Evolutionary conservation across 2,113 vertebrate species (phyloP).

Genomic region (Xiphophorus couchianus): DNA sequence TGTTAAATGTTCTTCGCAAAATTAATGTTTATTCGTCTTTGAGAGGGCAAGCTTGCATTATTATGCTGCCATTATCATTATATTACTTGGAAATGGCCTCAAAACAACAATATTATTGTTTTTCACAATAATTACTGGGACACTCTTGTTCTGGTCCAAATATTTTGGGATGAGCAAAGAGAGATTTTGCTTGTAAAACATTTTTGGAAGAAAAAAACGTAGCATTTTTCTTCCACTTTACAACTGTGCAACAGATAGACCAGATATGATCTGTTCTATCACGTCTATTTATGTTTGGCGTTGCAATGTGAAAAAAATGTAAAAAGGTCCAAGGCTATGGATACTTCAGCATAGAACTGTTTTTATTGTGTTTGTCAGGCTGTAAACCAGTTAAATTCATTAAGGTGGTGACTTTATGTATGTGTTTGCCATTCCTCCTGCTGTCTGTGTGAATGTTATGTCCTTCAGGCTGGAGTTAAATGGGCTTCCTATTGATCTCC

Average conservation of each 20-base stretch:
- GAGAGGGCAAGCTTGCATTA: too few relatives aligned
- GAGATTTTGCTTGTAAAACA: not conserved
- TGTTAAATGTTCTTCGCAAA: too few relatives aligned
- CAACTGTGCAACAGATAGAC: not conserved
- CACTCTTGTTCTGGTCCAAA: too few relatives aligned
- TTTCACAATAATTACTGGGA: too few relatives aligned
- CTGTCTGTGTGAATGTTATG: constrained; percentile 12
- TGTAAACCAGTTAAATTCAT: not conserved
- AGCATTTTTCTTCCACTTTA: not conserved
- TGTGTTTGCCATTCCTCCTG: not conserved
- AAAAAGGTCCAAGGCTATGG: not conserved
- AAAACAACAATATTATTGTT: too few relatives aligned
- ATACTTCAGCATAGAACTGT: not conserved
- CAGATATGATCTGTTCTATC: too few relatives aligned
- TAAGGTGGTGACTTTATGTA: not conserved
- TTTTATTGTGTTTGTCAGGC: not conserved
- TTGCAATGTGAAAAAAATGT: not conserved
- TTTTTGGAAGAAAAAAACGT: not conserved
- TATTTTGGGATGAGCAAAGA: too few relatives aligned
- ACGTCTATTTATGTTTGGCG: not conserved
- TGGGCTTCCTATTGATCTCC: constrained; percentile 51
- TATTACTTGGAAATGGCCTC: too few relatives aligned
- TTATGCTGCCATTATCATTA: too few relatives aligned
- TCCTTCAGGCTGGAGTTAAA: constrained; percentile 43
- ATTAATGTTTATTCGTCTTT: too few relatives aligned